Evolutionary conservation across 2,888 invertebrate genomes (phyloP), one percentile per base, ranked within the genome.

Genomic region (Ornithoptera alexandrae): DNA sequence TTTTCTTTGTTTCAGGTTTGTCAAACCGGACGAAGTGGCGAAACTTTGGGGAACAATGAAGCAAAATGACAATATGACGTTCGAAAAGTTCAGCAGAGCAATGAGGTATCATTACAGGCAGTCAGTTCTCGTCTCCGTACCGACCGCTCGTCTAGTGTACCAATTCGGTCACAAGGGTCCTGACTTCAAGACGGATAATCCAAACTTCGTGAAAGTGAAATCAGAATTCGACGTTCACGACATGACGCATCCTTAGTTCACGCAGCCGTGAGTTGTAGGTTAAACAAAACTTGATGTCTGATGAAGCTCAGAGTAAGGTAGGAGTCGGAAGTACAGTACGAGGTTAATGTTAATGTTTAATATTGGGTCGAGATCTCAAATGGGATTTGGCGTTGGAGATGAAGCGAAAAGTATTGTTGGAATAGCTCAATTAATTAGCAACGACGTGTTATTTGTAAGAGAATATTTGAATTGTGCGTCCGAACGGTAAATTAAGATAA

Each of bases 51-150:
- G 97, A 5, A 94, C 95, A 72, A 85, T 96, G 84, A 97, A 97
- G 84, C 95, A 96, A 84, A 98, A 98, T 82, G 95, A 95, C 65
- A 95, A 95, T 83, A 98, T 98, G 98, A 97, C 96, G 59, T 98
- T 97, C 82, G 98, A 98, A 85, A 98, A 98, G 88, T 94, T 98
- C 79, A 97, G 97, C 86, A 90, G 98, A 73, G 98, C 98, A 20
- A 97, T 98, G 96, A 94, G 97, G 84, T 97, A 97, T 86, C 96
- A 97, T 87, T 97, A 97, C 90, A 94, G 95, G 81, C 95, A 95
- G 78, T 89, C 94, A 75, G 96, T 96, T 30, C 94, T 97, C 69
- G 93, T 94, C 65, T 96, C 97, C 5, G 97, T 97, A 15, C 94
- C 95, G 70, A 96, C 96, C 17, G 94, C 95, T 59, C 93, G 96